Conservation (phyloP, 2,797 vertebrate genomes). For the Eospalax fontanierii region DNA sequence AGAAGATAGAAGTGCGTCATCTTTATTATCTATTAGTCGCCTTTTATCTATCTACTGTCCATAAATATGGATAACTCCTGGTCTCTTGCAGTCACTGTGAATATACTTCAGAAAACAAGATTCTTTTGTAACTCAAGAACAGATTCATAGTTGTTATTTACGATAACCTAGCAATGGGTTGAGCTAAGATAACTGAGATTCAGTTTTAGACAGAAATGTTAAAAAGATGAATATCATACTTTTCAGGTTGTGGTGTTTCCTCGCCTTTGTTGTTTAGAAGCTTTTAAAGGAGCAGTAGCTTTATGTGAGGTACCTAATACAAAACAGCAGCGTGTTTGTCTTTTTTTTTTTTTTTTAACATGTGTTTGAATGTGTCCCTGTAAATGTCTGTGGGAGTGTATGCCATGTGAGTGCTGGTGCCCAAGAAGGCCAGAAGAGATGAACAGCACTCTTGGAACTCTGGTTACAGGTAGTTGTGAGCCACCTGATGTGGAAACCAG, state of each 20-base stretch:
- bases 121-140: conserved; percentile 26
- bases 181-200: conserved; percentile 2
- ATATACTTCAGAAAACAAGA: conserved; percentile 43
- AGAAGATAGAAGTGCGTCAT: no score
- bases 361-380: not conserved
- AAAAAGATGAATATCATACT: conserved; percentile 52
- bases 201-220: conserved; percentile 39
- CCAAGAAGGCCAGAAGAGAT: not conserved
- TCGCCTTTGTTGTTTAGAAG: conserved; percentile 38
- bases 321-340: not conserved
- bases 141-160: not conserved
- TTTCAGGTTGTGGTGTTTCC: conserved; percentile 8
- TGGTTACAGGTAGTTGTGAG: not conserved
- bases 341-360: no score
- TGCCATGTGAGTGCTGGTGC: not conserved
- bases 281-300: not conserved
- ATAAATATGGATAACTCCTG: no score
- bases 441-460: not conserved
- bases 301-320: not conserved
- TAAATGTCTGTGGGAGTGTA: not conserved
- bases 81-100: not conserved
- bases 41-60: no score
- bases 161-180: not conserved
- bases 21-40: no score
- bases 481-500: not conserved